Conservation (phyloP, 2,113 vertebrate species). For the Echinops telfairi region DNA sequence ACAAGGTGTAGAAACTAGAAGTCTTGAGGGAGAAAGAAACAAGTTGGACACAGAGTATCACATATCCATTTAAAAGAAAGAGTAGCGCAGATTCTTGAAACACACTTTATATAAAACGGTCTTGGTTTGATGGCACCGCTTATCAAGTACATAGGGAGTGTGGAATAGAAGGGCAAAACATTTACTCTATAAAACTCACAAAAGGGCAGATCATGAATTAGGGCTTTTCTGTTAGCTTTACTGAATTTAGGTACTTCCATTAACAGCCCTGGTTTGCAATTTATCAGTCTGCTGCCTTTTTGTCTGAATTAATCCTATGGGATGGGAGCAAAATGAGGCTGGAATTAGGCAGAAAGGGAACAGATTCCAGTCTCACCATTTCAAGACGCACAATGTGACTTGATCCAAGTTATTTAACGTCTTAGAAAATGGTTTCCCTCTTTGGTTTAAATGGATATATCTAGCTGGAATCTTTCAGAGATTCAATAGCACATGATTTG, state of each 20-base stretch:
- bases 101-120: conserved; percentile 15
- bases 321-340: background rate
- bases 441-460: background rate
- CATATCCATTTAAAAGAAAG: conserved; percentile 4
- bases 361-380: background rate
- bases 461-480: background rate
- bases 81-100: background rate
- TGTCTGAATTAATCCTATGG: background rate
- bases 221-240: conserved; percentile 15
- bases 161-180: background rate
- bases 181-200: conserved; percentile 12
- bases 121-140: background rate
- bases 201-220: background rate
- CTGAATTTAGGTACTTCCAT: conserved; percentile 39
- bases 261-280: conserved; percentile 45
- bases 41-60: background rate
- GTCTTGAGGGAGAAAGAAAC: background rate
- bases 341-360: conserved; percentile 31
- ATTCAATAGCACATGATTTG: background rate
- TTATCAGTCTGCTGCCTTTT: background rate
- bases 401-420: background rate
- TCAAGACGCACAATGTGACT: background rate
- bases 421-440: background rate
- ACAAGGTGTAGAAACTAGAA: conserved; percentile 5
- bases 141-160: background rate